Evolutionary conservation across 2,888 invertebrate species (phyloP).

Genomic region (Celastrina argiolus): DNA sequence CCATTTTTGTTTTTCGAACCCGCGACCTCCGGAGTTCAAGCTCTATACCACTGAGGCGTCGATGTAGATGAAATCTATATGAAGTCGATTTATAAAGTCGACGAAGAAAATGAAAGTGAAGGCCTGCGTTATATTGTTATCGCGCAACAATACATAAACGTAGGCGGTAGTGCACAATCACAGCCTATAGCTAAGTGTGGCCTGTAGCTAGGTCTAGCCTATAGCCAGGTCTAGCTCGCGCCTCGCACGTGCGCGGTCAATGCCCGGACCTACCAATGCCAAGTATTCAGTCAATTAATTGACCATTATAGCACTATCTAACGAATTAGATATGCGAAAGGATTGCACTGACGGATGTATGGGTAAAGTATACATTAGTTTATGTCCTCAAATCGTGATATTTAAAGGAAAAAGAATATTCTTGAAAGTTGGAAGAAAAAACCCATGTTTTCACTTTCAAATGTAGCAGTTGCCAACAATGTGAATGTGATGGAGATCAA

Average conservation of each 20-base stretch:
- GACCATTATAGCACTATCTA: conserved; percentile 34
- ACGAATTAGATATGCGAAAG: conserved; percentile 32
- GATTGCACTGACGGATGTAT: conserved; percentile 22
- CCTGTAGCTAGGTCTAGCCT: neutral
- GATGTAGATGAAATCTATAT: too few relatives aligned
- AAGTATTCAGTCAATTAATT: conserved; percentile 44
- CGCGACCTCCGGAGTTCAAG: too few relatives aligned
- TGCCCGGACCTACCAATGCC: conserved; percentile 67
- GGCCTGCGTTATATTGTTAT: neutral
- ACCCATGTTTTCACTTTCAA: neutral
- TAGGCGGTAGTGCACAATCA: neutral
- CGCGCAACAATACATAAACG: neutral
- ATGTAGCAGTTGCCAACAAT: neutral
- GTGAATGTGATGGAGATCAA: conserved; percentile 1
- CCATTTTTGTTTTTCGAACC: too few relatives aligned
- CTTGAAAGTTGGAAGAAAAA: too few relatives aligned
- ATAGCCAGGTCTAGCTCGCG: conserved; percentile 26
- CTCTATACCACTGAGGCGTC: too few relatives aligned
- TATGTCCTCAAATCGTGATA: too few relatives aligned
- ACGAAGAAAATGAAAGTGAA: neutral
- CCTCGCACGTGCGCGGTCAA: conserved; percentile 50
- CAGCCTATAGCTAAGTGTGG: neutral
- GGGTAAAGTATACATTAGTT: too few relatives aligned
- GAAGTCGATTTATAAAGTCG: too few relatives aligned
- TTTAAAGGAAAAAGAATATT: too few relatives aligned